Base-by-base conservation (phyloP, 2,797 vertebrate species). In the Bucorvus abyssinicus region DNA sequence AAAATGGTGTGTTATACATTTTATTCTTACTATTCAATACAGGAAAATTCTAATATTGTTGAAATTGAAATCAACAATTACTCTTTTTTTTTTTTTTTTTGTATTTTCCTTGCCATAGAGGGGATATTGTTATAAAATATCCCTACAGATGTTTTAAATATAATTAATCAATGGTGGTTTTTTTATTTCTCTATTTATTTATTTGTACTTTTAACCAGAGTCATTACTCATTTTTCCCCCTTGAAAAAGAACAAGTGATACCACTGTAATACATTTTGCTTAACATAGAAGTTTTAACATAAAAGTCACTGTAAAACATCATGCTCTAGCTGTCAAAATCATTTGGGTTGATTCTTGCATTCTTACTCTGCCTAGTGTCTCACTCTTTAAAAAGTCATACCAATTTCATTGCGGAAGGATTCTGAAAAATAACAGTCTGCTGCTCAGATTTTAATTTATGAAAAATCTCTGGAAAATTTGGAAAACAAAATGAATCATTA, bases 401-500 rank as follows among this genome's bases (percentile, higher is more conserved):
- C 49, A 68, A 42, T 89, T 94, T 94, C 13, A 70, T 79, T 80
- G n/a, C 87, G 50, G 24, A 90, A 70, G 9, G 36, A 44, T 84
- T 94, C 47, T 93, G 57, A 87, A 92, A 96, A 93, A 69, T 32
- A 85, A 32, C 69, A 88, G 45, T 76, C 84, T 93, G 34, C 34
- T 89, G 34, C 56, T 92, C 38, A 44, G 73, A 74, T 75, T 91
- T 93, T 65, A 94, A 91, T 85, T 87, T 94, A 87, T 83, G 53
- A 91, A 82, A 87, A 77, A 57, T 69, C 73, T 80, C 57, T 49
- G 65, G 81, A 73, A 96, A 92, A 89, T 94, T 44, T 90, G 50
- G 69, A 78, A 94, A 86, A 77, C 59, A 63, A 89, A 94, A 91
- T 93, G 87, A 96, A 92, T 96, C 85, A 86, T 88, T 96, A 86